phyloP scores from a whole-genome alignment of 2,113 vertebrate species.

The Ornithorhynchus anatinus region DNA sequence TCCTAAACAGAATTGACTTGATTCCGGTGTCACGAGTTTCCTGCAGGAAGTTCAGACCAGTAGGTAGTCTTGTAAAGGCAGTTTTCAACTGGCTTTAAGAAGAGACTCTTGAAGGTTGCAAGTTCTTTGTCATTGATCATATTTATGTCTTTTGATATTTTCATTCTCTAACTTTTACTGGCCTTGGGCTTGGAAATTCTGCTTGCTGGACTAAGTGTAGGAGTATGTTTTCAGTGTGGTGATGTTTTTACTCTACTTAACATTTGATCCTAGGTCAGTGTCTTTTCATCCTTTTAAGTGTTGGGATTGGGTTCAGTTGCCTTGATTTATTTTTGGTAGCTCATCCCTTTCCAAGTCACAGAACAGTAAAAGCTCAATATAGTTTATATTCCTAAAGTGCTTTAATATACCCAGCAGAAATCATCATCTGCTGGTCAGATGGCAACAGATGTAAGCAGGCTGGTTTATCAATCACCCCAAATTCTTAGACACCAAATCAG shows the following conservation, averaged over 20 bases:
- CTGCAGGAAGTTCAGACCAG: neutral
- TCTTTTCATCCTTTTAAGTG: neutral
- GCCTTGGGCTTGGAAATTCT: neutral
- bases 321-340: rapidly evolving
- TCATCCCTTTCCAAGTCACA: neutral
- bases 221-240: rapidly evolving
- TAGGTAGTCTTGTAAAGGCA: neutral
- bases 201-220: neutral
- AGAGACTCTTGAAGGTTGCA: neutral
- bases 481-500: too few relatives aligned
- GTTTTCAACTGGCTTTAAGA: neutral
- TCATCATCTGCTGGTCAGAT: neutral
- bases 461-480: too few relatives aligned
- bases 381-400: neutral
- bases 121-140: neutral
- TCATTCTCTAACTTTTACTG: neutral
- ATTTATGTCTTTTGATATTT: neutral
- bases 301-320: neutral
- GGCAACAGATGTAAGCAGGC: rapidly evolving
- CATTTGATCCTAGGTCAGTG: rapidly evolving
- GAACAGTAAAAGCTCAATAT: neutral
- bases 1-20: neutral
- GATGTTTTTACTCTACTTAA: neutral
- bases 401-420: too few relatives aligned
- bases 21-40: neutral